Evolutionary conservation across 1,140 invertebrate species (phyloP).

Genomic region (Drosophila repleta): DNA sequence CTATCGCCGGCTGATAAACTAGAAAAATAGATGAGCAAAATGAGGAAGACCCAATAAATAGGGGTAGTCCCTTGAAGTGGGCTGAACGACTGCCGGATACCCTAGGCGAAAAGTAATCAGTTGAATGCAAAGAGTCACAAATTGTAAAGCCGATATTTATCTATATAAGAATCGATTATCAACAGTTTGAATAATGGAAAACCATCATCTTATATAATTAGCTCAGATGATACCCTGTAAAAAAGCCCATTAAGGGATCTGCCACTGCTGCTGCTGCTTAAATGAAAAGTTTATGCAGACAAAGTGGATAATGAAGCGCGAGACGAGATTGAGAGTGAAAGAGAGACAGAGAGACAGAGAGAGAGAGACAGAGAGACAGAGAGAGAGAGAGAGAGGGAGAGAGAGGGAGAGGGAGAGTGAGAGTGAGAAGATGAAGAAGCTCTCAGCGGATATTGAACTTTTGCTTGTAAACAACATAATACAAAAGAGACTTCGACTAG

Average conservation of each 20-base stretch:
- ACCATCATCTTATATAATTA: too few species aligned
- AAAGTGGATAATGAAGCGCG: slow-evolving; percentile 68
- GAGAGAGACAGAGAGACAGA: too few species aligned
- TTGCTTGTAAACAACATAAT: slow-evolving; percentile 38
- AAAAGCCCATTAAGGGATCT: background rate
- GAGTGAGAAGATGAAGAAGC: background rate
- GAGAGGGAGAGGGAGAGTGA: background rate
- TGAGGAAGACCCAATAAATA: too few species aligned
- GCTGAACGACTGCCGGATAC: too few species aligned
- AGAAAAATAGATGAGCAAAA: background rate
- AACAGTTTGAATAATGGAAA: too few species aligned
- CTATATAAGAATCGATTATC: too few species aligned
- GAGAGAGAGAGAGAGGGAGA: background rate
- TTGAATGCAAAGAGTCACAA: too few species aligned
- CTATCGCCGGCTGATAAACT: slow-evolving; percentile 52
- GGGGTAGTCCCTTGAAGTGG: too few species aligned
- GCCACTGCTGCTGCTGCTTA: slow-evolving; percentile 22
- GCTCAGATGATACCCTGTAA: too few species aligned
- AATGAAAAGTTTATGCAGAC: slow-evolving; percentile 47
- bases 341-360: too few species aligned
- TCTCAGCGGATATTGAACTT: slow-evolving; percentile 62
- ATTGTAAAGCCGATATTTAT: too few species aligned
- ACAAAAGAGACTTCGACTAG: background rate
- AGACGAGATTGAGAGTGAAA: background rate
- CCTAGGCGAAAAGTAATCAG: too few species aligned